Percentiles rank a stretch among this genome's conserved stretches.
phyloP scores from a whole-genome alignment of 1,140 invertebrate species.

The Bombus fervidus region DNA sequence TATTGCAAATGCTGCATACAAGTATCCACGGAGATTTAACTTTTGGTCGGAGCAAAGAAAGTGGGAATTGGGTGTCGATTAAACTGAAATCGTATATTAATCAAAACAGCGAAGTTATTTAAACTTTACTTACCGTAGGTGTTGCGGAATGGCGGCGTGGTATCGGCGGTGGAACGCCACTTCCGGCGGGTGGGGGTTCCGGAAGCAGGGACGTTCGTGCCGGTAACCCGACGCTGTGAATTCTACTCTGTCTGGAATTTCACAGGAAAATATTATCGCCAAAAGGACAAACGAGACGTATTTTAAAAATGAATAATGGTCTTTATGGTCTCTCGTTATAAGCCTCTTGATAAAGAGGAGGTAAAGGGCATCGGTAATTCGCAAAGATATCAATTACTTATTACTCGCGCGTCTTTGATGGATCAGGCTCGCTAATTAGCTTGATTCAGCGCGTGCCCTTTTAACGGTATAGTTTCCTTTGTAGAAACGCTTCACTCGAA shows the following conservation, averaged over 20 bases:
- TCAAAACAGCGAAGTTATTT: neutral
- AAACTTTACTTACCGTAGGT: constrained; percentile 71
- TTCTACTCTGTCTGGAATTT: constrained; percentile 73
- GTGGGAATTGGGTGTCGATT: neutral
- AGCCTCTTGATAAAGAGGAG: too few relatives aligned
- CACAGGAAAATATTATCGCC: neutral
- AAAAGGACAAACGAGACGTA: neutral
- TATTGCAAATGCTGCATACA: too few relatives aligned
- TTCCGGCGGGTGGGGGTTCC: constrained; percentile 68
- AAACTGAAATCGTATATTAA: neutral
- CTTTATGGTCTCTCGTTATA: neutral
- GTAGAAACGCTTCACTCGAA: neutral
- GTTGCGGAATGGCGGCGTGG: constrained; percentile 78
- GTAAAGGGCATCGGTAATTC: too few relatives aligned
- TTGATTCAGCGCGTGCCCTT: neutral
- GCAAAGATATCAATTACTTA: neutral
- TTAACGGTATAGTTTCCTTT: neutral
- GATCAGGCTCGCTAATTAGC: constrained; percentile 1
- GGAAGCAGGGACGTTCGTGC: constrained; percentile 69
- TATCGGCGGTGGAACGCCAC: constrained; percentile 70
- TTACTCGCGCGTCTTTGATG: neutral
- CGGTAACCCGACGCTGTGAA: constrained; percentile 76
- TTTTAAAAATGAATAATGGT: neutral
- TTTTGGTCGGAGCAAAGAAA: too few relatives aligned
- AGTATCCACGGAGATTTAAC: neutral